Conservation (phyloP, 2,797 vertebrate species). For the Ctenosaura bakeri region DNA sequence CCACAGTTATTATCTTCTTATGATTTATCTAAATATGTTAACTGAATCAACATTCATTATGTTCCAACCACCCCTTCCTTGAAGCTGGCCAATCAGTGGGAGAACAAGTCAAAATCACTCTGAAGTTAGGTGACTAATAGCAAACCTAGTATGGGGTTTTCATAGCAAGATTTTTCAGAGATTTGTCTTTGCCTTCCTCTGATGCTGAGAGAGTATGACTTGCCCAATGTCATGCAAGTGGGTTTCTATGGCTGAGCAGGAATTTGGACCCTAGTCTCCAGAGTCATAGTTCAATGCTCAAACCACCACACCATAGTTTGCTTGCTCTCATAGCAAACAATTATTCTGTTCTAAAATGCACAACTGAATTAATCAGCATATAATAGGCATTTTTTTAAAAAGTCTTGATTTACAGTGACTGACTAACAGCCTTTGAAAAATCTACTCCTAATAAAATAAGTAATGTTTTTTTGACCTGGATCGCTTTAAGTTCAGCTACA, state of each 20-base stretch:
- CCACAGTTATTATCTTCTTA: too few relatives aligned
- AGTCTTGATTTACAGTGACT: constrained; percentile 11
- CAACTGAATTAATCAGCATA: neutral
- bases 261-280: too few relatives aligned
- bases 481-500: constrained; percentile 30
- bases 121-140: neutral
- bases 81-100: neutral
- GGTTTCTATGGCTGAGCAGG: too few relatives aligned
- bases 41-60: neutral
- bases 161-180: too few relatives aligned
- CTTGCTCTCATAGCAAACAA: too few relatives aligned
- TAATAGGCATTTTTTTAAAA: constrained; percentile 6
- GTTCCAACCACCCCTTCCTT: neutral
- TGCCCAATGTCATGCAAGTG: too few relatives aligned
- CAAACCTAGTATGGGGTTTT: too few relatives aligned
- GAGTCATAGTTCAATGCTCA: too few relatives aligned
- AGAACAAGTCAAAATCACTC: neutral
- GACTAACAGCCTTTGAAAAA: constrained; percentile 19
- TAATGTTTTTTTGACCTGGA: constrained; percentile 25
- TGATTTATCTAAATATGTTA: neutral
- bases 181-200: too few relatives aligned
- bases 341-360: neutral
- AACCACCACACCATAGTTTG: too few relatives aligned
- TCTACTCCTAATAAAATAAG: constrained; percentile 20
- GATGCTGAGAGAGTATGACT: too few relatives aligned